Conservation (phyloP, 2,888 invertebrate genomes). For the Plagodis dolabraria region DNA sequence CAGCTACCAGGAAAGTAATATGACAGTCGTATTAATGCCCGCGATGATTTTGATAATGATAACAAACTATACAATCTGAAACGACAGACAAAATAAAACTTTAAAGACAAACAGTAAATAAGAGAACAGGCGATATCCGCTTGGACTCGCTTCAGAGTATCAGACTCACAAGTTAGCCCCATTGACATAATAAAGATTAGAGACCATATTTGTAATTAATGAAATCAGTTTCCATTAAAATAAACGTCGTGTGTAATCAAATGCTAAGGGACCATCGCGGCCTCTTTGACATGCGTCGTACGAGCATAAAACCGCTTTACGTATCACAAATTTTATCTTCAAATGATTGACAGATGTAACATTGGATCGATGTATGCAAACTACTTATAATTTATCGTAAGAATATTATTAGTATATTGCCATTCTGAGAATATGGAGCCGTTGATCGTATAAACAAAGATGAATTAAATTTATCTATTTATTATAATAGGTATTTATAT, state of each 20-base stretch:
- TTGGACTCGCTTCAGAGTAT: conserved; percentile 34
- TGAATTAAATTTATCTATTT: conserved; percentile 1
- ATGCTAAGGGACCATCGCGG: conserved; percentile 48
- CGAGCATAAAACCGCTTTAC: conserved; percentile 49
- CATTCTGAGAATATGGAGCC: too few relatives aligned
- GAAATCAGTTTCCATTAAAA: conserved; percentile 70
- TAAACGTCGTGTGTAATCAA: conserved; percentile 59
- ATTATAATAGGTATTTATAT: neutral
- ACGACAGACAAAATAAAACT: conserved; percentile 61
- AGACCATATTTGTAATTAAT: conserved; percentile 75
- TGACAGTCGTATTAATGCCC: conserved; percentile 73
- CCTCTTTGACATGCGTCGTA: conserved; percentile 64
- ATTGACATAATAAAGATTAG: conserved; percentile 73
- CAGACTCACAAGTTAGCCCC: conserved; percentile 45
- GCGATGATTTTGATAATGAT: conserved; percentile 73
- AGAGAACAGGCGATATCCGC: conserved; percentile 48
- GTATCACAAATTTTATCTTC: conserved; percentile 55
- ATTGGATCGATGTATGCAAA: conserved; percentile 60
- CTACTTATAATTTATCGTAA: conserved; percentile 57
- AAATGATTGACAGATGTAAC: conserved; percentile 61
- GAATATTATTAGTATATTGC: too few relatives aligned
- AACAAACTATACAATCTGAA: conserved; percentile 66
- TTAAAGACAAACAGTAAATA: conserved; percentile 51
- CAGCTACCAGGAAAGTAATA: conserved; percentile 61
- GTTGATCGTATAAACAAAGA: neutral